These are phyloP conservation scores for Parambassis ranga DNA, from an alignment of 2,797 vertebrate genomes.

Conservation along the genomic window DNA sequence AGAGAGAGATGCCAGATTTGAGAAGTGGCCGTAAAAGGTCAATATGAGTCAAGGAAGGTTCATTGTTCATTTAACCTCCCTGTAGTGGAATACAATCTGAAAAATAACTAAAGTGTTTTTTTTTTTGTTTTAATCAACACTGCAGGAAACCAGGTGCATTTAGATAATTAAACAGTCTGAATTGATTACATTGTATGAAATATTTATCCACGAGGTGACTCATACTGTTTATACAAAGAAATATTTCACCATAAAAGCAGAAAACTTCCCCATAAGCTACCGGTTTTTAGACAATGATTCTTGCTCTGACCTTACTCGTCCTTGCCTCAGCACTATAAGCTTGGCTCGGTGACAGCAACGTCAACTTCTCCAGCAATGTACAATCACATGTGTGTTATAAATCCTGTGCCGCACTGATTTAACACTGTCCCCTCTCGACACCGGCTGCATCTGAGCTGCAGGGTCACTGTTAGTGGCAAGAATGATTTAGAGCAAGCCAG, in stretches of 20 bases:
- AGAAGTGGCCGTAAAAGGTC: conserved; percentile 23
- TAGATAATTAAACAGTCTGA: neutral
- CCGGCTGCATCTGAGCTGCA: conserved; percentile 32
- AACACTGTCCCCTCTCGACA: conserved; percentile 43
- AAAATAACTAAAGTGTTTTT: conserved; percentile 9
- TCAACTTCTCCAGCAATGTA: conserved; percentile 64
- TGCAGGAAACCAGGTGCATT: neutral
- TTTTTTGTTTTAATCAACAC: neutral
- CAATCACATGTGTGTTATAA: conserved; percentile 67
- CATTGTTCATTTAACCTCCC: conserved; percentile 32
- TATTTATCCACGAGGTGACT: neutral
- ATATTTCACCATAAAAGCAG: neutral
- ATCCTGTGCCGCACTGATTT: conserved; percentile 57
- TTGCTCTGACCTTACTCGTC: conserved; percentile 56
- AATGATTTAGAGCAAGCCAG: conserved; percentile 50
- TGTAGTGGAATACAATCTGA: conserved; percentile 12
- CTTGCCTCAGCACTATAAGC: conserved; percentile 49
- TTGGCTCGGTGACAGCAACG: conserved; percentile 42
- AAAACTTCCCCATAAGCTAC: no score
- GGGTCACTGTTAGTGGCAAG: conserved; percentile 42
- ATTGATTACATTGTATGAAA: neutral
- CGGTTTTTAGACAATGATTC: conserved; percentile 30
- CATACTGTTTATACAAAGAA: neutral
- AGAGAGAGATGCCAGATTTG: conserved; percentile 20
- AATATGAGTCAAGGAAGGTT: conserved; percentile 22